Base-by-base conservation (phyloP, 2,113 vertebrate species). In the Poeciliopsis occidentalis region DNA sequence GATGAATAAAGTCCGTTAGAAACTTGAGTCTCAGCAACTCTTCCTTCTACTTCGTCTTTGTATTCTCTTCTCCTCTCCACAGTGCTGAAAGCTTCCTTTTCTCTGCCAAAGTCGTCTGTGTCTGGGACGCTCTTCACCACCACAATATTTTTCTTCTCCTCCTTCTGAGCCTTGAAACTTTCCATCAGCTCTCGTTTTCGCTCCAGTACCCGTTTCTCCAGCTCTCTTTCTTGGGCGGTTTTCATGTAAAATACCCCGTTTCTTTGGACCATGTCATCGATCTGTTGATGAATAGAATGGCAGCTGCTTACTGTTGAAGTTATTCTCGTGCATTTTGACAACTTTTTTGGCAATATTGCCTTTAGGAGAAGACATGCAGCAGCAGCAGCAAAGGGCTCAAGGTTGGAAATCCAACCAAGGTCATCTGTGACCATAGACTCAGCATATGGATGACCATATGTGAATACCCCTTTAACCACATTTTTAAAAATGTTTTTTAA, bases 261-360 rank as follows among this genome's bases (percentile, higher is more conserved):
- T 66, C 27, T 65, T 65, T 73, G 32, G 1, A 85, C 88, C 87
- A 95, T 85, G 5, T 60, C 41, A 29, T 94, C 91, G 62, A 95
- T 91, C 94, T 95, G 79, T 71, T 47, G 22, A 75, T 1, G 15
- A 61, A 79, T 0, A 29, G 30, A 62, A 22, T 22, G 30, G 37
- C 12, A 24, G 37, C n/a, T 31, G 30, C 22, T 15, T 24, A 31
- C 34, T 4, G 32, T 44, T 17, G 6, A 7, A n/a, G 15, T 8
- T 67, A 41, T 39, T 44, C 26, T 3, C 31, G 27, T 39, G 26
- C 26, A 22, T 13, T 39, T 66, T 37, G 26, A 37, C 4, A 6
- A 37, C 19, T 3, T 64, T 31, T 64, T 41, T 41, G 39, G 13
- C 39, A 15, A 3, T 41, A 11, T 37, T 37, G 34, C 34, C 34